Evolutionary conservation across 2,797 vertebrate genomes (phyloP).

Genomic region (Lophura swinhoii): DNA sequence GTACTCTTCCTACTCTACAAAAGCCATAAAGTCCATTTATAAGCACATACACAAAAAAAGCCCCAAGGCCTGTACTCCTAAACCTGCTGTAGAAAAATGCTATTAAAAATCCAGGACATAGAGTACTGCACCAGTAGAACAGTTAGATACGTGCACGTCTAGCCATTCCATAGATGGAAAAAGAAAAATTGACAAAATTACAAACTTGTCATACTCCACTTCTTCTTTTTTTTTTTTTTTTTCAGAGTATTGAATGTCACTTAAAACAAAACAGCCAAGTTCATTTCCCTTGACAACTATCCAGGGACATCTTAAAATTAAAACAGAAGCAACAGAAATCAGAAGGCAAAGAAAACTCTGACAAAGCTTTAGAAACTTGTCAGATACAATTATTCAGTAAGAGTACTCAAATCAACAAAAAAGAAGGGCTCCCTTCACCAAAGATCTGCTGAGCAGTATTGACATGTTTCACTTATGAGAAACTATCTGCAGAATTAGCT

Average conservation of each 20-base stretch:
- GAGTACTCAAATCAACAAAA: background rate
- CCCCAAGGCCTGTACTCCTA: background rate
- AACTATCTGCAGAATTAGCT: background rate
- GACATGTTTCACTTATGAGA: background rate
- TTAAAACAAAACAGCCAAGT: conserved; percentile 48
- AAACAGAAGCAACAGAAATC: conserved; percentile 64
- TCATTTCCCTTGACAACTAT: conserved; percentile 53
- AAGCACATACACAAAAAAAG: background rate
- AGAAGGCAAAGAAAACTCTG: conserved; percentile 39
- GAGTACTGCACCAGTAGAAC: background rate
- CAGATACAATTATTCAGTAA: conserved; percentile 36
- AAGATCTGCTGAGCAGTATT: background rate
- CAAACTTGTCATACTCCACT: conserved; percentile 27
- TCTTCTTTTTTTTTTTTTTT: background rate
- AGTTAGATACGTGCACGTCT: conserved; percentile 2
- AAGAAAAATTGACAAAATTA: conserved; percentile 44
- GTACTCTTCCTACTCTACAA: background rate
- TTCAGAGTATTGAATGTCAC: conserved; percentile 37
- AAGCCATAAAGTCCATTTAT: background rate
- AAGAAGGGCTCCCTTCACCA: background rate
- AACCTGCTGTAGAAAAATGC: background rate
- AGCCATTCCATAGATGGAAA: conserved; percentile 55
- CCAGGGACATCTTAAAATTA: conserved; percentile 56
- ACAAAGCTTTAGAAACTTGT: conserved; percentile 32
- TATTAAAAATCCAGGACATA: conserved; percentile 30